Evolutionary conservation across 1,140 invertebrate genomes (phyloP).

Genomic region (Oppia nitens): DNA sequence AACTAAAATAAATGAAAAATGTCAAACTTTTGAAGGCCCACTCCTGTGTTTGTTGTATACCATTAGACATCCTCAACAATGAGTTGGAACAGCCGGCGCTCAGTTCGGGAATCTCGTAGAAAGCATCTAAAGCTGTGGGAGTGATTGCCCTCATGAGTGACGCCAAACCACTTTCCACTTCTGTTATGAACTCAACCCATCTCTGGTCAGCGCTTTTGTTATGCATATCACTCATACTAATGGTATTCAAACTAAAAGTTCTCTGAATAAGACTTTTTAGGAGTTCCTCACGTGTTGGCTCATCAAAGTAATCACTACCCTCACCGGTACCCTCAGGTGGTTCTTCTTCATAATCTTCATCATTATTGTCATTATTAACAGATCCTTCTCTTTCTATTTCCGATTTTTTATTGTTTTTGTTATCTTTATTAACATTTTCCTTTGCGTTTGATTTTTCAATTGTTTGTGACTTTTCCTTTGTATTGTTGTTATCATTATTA

Average conservation of each 20-base stretch:
- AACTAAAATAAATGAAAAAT: too few relatives aligned
- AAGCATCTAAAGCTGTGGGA: slow-evolving; percentile 8
- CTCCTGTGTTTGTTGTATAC: slow-evolving; percentile 3
- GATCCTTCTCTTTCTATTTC: not conserved
- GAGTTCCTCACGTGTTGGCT: not conserved
- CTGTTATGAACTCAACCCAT: not conserved
- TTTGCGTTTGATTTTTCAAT: too few relatives aligned
- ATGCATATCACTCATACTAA: not conserved
- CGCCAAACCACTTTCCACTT: not conserved
- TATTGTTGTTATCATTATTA: not conserved
- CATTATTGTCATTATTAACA: not conserved
- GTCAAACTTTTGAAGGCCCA: slow-evolving; percentile 15
- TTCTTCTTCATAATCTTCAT: not conserved
- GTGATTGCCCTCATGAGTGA: slow-evolving; percentile 7
- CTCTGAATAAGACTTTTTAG: not conserved
- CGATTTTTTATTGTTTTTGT: not conserved
- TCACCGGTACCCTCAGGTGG: not conserved
- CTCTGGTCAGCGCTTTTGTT: not conserved
- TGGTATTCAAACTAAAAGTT: not conserved
- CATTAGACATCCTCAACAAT: not conserved
- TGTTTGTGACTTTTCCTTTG: too few relatives aligned
- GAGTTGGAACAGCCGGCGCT: not conserved
- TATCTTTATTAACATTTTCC: not conserved
- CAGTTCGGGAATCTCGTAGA: slow-evolving; percentile 13
- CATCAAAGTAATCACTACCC: not conserved